These are phyloP conservation scores for Melanchra persicariae DNA, from an alignment of 2,888 invertebrate species.

Conservation along the genomic window DNA sequence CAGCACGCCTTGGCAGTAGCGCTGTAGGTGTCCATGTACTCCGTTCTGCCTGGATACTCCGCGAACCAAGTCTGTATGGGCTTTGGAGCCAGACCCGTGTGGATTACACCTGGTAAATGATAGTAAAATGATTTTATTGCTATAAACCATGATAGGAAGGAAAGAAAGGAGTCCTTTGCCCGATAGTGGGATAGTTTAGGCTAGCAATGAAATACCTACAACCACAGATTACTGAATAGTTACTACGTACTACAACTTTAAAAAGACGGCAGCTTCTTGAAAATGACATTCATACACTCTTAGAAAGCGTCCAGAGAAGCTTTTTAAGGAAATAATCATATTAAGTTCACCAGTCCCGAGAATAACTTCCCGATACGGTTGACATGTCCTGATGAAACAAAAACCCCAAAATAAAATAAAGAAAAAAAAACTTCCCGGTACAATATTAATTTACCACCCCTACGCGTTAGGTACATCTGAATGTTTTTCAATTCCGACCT, in stretches of 20 bases:
- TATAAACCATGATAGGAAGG: background rate
- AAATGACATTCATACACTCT: background rate
- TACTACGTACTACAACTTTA: no score
- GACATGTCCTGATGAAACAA: no score
- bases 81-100: constrained; percentile 86
- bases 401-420: no score
- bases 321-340: background rate
- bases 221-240: no score
- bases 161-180: no score
- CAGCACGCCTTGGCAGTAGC: constrained; percentile 91
- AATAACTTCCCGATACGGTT: no score
- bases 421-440: no score
- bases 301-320: no score
- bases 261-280: background rate
- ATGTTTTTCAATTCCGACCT: no score
- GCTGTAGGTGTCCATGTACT: constrained; percentile 92
- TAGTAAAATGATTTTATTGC: background rate
- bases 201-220: background rate
- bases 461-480: no score
- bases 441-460: no score
- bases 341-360: background rate
- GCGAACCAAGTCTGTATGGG: constrained; percentile 89
- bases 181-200: background rate
- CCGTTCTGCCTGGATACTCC: constrained; percentile 91
- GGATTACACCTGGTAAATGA: constrained; percentile 65